These are phyloP conservation scores for Dicroscelio sp. DNA, from an alignment of 2,888 invertebrate genomes.

Conservation along the genomic window DNA sequence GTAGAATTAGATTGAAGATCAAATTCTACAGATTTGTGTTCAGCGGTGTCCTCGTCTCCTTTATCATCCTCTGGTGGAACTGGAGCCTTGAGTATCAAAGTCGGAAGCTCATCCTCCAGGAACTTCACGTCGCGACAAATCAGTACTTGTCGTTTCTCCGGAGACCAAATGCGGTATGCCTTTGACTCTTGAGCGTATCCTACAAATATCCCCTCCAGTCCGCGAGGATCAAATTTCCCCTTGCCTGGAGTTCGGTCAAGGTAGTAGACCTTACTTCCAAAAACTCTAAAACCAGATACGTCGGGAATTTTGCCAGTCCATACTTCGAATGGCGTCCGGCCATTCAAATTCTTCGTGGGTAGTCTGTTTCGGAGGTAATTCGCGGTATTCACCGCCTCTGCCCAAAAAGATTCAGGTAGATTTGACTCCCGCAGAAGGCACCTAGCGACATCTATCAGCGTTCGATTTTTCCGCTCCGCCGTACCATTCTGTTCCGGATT, in stretches of 20 bases:
- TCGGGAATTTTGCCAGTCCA: constrained; percentile 19
- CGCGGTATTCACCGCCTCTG: constrained; percentile 34
- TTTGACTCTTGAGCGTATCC: background rate
- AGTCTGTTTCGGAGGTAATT: background rate
- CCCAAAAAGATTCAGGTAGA: constrained; percentile 31
- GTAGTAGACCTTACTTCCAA: constrained; percentile 34
- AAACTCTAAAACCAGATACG: background rate
- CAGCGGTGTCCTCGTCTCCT: background rate
- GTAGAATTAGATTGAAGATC: background rate
- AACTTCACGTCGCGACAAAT: background rate
- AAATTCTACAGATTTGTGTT: background rate
- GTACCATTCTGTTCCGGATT: constrained; percentile 9
- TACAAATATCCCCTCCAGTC: constrained; percentile 15
- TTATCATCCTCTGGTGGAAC: background rate
- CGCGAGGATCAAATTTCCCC: constrained; percentile 26
- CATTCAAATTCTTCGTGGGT: constrained; percentile 14
- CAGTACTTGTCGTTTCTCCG: background rate
- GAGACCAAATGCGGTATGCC: background rate
- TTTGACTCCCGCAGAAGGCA: constrained; percentile 19
- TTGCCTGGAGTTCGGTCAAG: constrained; percentile 12
- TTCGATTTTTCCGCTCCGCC: constrained; percentile 11
- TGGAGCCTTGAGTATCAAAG: background rate
- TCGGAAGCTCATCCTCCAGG: background rate
- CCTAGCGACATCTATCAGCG: constrained; percentile 1
- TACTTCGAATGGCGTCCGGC: constrained; percentile 14